A percentile compares a stretch with the other conserved stretches of the same genome.
Conservation (phyloP, 2,797 vertebrate species). For the Clarias platycephalus region DNA sequence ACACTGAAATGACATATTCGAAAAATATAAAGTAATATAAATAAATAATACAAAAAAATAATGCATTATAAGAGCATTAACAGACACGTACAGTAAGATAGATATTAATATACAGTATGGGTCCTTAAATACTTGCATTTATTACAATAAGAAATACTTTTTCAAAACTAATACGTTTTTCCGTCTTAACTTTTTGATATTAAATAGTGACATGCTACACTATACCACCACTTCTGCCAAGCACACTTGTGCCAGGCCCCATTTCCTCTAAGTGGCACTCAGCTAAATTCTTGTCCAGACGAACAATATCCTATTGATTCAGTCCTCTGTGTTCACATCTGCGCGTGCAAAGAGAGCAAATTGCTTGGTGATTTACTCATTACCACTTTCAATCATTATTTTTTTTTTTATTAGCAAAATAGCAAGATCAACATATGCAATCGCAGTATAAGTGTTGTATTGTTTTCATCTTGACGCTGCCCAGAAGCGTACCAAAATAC, state of each 20-base stretch:
- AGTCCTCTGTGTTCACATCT: slow-evolving; percentile 25
- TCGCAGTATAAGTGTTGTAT: slow-evolving; percentile 31
- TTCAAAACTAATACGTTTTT: not conserved
- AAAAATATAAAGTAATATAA: too few relatives aligned
- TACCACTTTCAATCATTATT: slow-evolving; percentile 49
- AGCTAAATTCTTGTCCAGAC: slow-evolving; percentile 11
- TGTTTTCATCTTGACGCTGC: slow-evolving; percentile 22
- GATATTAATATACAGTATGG: too few relatives aligned
- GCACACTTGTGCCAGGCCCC: not conserved
- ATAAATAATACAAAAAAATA: too few relatives aligned
- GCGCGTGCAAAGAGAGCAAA: slow-evolving; percentile 44
- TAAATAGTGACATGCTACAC: not conserved
- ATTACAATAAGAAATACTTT: not conserved
- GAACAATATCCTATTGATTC: slow-evolving; percentile 31
- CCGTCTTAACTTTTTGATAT: not conserved
- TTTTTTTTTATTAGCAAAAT: slow-evolving; percentile 32
- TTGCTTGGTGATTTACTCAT: slow-evolving; percentile 59
- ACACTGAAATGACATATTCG: too few relatives aligned
- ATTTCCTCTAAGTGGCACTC: slow-evolving; percentile 11
- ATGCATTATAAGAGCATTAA: too few relatives aligned
- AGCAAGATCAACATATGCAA: slow-evolving; percentile 3
- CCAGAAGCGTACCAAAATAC: slow-evolving; percentile 44
- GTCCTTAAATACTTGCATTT: not conserved
- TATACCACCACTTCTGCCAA: not conserved
- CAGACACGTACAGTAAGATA: too few relatives aligned